Conservation (phyloP, 2,888 invertebrate genomes). For the Drosophila flavopinicola region DNA sequence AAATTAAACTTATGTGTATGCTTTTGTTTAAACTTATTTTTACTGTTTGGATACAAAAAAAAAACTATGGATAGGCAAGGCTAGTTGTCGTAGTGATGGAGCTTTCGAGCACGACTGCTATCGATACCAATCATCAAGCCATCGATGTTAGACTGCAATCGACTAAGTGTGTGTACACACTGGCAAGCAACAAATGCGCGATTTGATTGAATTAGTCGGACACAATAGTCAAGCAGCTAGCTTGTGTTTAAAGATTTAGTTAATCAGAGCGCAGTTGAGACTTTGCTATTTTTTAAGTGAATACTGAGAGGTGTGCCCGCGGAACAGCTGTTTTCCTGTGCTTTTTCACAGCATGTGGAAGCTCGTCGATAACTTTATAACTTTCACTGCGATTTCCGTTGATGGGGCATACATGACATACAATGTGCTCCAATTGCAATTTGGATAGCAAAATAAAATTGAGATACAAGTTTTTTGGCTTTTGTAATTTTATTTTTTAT, state of each 20-base stretch:
- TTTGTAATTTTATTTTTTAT: conserved; percentile 62
- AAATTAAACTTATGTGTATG: conserved; percentile 70
- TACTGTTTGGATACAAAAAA: conserved; percentile 74
- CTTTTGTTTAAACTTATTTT: conserved; percentile 72
- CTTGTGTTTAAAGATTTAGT: too few species aligned
- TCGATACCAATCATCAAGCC: conserved; percentile 27
- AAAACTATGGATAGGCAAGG: conserved; percentile 68
- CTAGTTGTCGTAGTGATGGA: conserved; percentile 61
- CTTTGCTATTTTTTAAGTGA: neutral
- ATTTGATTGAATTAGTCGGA: conserved; percentile 1
- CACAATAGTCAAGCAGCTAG: neutral
- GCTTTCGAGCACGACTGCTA: conserved; percentile 49
- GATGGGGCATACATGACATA: conserved; percentile 10
- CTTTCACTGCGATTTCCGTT: neutral
- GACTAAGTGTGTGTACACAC: conserved; percentile 26
- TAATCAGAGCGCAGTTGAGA: too few species aligned
- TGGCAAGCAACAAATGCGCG: conserved; percentile 8
- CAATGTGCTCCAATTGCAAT: conserved; percentile 26
- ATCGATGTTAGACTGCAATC: conserved; percentile 12
- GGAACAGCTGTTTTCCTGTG: neutral
- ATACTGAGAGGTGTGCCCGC: neutral
- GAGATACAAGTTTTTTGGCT: conserved; percentile 18
- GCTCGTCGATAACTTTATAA: conserved; percentile 17
- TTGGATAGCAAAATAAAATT: neutral
- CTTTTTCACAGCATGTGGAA: conserved; percentile 14